Conservation (phyloP, 1,140 invertebrate species). For the Trigoniulus corallinus region DNA sequence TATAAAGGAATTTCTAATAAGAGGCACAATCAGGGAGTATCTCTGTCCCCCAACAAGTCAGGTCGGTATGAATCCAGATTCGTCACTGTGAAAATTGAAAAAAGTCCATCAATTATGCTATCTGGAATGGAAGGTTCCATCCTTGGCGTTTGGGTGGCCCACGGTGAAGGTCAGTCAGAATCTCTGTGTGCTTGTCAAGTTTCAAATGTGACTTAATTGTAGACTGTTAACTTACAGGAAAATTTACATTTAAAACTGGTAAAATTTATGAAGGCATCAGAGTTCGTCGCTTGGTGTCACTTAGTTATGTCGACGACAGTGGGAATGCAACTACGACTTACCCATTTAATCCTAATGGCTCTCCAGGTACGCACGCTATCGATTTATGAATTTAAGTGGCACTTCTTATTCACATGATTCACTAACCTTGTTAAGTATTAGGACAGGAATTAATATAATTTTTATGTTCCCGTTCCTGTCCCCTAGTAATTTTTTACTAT, state of each 20-base stretch:
- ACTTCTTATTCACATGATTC: too few species aligned
- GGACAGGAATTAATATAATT: too few species aligned
- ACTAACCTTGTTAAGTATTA: too few species aligned
- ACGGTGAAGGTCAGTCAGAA: conserved; percentile 70
- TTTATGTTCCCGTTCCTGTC: too few species aligned
- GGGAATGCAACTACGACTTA: conserved; percentile 58
- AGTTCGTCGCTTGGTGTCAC: conserved; percentile 43
- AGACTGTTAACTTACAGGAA: conserved; percentile 24
- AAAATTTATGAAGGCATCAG: conserved; percentile 37
- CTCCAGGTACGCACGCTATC: conserved; percentile 41
- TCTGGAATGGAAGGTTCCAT: conserved; percentile 63
- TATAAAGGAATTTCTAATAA: conserved; percentile 1
- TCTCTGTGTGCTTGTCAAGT: neutral
- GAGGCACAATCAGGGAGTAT: conserved; percentile 35
- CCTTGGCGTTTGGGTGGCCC: conserved; percentile 90
- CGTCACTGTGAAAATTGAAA: conserved; percentile 57
- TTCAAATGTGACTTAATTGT: neutral
- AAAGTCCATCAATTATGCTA: conserved; percentile 66
- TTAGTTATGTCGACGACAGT: conserved; percentile 69
- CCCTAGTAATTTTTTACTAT: too few species aligned
- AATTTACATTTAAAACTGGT: conserved; percentile 35
- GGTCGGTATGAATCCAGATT: conserved; percentile 84
- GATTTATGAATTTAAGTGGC: too few species aligned
- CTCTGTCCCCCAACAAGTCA: conserved; percentile 70
- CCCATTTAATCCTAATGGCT: conserved; percentile 90